A percentile compares a stretch with the other conserved stretches of the same genome.
These are phyloP conservation scores for Chaetops frenatus DNA, from an alignment of 2,113 vertebrate genomes.

Conservation along the genomic window DNA sequence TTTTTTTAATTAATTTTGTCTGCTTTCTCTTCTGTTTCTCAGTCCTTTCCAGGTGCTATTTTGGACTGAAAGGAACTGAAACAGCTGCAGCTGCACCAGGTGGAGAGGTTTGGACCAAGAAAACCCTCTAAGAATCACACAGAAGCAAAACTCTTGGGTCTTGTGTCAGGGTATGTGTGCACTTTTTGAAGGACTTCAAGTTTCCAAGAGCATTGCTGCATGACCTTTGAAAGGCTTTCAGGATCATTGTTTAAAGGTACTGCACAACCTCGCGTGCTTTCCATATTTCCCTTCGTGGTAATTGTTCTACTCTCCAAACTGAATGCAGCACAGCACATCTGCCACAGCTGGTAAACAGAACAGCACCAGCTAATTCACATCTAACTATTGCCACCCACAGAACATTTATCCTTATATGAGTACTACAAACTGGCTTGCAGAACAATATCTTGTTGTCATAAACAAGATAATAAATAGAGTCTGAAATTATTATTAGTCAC, in stretches of 20 bases:
- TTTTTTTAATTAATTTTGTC: not conserved
- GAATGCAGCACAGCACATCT: not conserved
- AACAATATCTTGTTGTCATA: not conserved
- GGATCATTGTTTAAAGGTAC: not conserved
- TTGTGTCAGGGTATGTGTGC: not conserved
- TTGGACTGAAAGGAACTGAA: not conserved
- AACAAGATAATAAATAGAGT: not conserved
- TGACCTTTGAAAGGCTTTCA: not conserved
- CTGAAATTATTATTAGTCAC: not conserved
- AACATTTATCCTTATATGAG: not conserved
- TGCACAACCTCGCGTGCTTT: not conserved
- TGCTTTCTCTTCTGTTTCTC: not conserved
- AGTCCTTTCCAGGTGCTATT: not conserved
- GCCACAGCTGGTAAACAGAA: not conserved
- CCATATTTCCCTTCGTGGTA: not conserved
- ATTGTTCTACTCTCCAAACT: not conserved
- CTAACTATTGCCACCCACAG: not conserved
- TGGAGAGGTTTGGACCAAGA: not conserved
- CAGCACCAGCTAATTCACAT: fast-evolving
- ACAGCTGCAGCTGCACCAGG: not conserved
- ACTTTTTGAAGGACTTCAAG: not conserved
- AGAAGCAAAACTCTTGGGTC: not conserved
- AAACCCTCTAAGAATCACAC: not conserved
- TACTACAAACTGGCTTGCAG: not conserved
- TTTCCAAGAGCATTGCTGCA: not conserved